Evolutionary conservation across 2,797 vertebrate species (phyloP).

Genomic region (Sebastes diploproa): DNA sequence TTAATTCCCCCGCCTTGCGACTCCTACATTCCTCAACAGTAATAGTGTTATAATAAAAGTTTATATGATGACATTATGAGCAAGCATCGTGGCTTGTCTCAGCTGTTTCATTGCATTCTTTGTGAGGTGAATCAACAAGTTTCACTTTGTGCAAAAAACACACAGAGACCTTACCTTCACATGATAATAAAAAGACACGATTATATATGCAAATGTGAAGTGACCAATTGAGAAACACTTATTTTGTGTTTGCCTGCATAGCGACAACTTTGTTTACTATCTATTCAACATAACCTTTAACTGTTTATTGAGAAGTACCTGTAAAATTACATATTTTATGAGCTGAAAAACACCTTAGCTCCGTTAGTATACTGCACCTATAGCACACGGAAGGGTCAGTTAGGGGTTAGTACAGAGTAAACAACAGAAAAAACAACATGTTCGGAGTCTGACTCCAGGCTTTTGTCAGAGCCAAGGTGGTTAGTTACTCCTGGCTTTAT

Average conservation of each 20-base stretch:
- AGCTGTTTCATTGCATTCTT: neutral
- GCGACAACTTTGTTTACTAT: neutral
- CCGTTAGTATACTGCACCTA: neutral
- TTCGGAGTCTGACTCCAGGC: slow-evolving; percentile 15
- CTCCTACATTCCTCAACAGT: neutral
- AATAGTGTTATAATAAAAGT: neutral
- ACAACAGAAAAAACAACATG: slow-evolving; percentile 20
- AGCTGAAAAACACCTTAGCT: neutral
- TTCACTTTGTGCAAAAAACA: neutral
- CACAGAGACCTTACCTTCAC: neutral
- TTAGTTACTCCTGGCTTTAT: slow-evolving; percentile 73
- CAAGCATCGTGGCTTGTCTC: neutral
- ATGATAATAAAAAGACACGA: neutral
- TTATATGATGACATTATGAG: neutral
- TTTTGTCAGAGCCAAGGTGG: slow-evolving; percentile 59
- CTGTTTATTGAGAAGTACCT: neutral
- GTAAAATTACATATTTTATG: neutral
- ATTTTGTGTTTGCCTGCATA: neutral
- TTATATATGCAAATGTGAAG: neutral
- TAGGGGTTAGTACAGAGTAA: slow-evolving; percentile 1
- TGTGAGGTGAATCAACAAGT: neutral
- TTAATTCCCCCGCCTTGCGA: neutral
- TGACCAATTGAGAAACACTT: neutral
- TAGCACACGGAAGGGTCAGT: slow-evolving; percentile 21
- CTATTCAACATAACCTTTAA: neutral